These are phyloP conservation scores for Lepidocyrtinus sp. DNA, from an alignment of 2,888 invertebrate genomes.

Conservation along the genomic window DNA sequence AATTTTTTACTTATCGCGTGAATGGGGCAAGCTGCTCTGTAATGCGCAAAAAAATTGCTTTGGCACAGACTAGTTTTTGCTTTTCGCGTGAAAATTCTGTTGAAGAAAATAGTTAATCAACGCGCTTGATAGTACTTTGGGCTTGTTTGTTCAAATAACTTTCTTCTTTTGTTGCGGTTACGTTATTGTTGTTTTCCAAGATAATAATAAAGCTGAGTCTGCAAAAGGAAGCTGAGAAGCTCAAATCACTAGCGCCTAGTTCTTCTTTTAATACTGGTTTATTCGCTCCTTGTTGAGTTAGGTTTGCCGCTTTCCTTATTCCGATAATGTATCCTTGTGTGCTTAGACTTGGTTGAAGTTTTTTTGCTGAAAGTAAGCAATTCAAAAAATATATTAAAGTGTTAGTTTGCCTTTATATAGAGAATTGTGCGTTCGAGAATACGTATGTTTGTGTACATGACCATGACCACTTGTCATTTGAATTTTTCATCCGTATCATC, in stretches of 20 bases:
- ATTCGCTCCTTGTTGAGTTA: too few species aligned
- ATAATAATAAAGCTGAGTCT: constrained; percentile 25
- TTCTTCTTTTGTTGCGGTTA: neutral
- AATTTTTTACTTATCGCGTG: neutral
- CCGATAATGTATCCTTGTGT: neutral
- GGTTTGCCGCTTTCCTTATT: neutral
- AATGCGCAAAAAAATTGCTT: too few species aligned
- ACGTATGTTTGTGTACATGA: too few species aligned
- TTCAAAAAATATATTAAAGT: too few species aligned
- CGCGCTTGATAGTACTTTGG: neutral
- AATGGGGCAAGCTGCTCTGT: neutral
- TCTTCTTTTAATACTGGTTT: neutral
- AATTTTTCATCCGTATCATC: too few species aligned
- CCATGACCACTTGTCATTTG: too few species aligned
- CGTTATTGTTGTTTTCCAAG: constrained; percentile 2
- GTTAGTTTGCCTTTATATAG: too few species aligned
- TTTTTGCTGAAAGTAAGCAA: too few species aligned
- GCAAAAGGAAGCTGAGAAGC: constrained; percentile 29
- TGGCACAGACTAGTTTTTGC: neutral
- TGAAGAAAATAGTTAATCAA: neutral
- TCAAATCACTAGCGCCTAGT: constrained; percentile 33
- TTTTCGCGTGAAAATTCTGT: neutral
- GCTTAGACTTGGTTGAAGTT: too few species aligned
- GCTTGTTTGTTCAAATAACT: neutral
- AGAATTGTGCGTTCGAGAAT: too few species aligned